Conservation (phyloP, 2,888 invertebrate genomes). For the Tanaodytes sp. region DNA sequence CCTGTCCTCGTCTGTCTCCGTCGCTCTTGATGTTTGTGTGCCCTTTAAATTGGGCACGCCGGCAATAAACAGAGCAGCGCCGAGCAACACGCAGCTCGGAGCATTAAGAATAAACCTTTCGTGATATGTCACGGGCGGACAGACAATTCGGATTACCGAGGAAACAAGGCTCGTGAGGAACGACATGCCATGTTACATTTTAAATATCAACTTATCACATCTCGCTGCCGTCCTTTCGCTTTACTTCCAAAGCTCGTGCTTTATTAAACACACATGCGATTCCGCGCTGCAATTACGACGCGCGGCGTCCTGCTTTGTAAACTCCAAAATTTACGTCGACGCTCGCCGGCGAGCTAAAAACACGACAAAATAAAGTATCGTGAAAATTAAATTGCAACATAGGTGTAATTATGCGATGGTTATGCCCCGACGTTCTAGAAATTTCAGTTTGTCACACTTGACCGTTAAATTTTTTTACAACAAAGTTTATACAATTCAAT, state of each 20-base stretch:
- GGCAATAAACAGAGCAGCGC: slow-evolving; percentile 58
- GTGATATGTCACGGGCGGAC: slow-evolving; percentile 67
- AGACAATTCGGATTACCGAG: slow-evolving; percentile 58
- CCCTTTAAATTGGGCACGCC: slow-evolving; percentile 62
- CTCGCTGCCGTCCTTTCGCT: slow-evolving; percentile 9
- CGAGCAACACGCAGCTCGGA: slow-evolving; percentile 49
- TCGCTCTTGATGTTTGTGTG: slow-evolving; percentile 44
- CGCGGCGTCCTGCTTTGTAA: not conserved
- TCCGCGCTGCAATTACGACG: not conserved
- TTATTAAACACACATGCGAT: slow-evolving; percentile 19
- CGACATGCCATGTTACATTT: slow-evolving; percentile 39
- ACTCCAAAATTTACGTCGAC: slow-evolving; percentile 5
- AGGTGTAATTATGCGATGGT: no score
- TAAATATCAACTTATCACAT: slow-evolving; percentile 43
- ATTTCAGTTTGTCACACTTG: no score
- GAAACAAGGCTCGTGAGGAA: slow-evolving; percentile 40
- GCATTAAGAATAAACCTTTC: slow-evolving; percentile 65
- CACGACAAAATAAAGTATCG: no score
- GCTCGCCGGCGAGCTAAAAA: not conserved
- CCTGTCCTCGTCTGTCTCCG: slow-evolving; percentile 6
- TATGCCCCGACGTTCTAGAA: no score
- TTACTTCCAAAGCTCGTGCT: slow-evolving; percentile 11
- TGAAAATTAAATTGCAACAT: no score
- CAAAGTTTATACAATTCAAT: no score
- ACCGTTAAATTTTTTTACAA: no score